These are phyloP conservation scores for Agriopis marginaria DNA, from an alignment of 2,888 invertebrate species.

Conservation along the genomic window DNA sequence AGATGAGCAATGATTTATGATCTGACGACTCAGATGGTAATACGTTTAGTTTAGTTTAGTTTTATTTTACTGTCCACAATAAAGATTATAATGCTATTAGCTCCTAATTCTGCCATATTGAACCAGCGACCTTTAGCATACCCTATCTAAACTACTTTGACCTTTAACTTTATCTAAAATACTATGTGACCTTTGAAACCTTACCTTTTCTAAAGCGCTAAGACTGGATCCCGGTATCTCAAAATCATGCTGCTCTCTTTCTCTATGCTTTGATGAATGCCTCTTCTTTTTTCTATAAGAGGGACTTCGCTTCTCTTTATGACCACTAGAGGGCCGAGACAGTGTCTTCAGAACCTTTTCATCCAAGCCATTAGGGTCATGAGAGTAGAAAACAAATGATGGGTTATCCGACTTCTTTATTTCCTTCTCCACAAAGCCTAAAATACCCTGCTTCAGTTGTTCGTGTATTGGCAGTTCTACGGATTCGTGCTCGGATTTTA, in stretches of 20 bases:
- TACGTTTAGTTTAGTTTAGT: no score
- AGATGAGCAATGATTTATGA: no score
- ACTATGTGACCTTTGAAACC: constrained; percentile 23
- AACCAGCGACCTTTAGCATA: constrained; percentile 28
- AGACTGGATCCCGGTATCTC: constrained; percentile 83
- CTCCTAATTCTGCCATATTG: neutral
- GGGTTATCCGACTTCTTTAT: constrained; percentile 82
- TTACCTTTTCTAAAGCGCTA: constrained; percentile 81
- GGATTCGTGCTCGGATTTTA: constrained; percentile 83
- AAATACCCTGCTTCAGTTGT: constrained; percentile 82
- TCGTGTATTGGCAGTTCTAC: constrained; percentile 87
- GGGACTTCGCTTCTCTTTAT: constrained; percentile 81
- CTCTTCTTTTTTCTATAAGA: constrained; percentile 81
- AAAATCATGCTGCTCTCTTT: constrained; percentile 81
- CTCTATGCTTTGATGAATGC: constrained; percentile 78
- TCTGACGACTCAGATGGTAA: no score
- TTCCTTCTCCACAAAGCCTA: constrained; percentile 83
- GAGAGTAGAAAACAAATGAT: constrained; percentile 82
- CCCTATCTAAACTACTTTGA: constrained; percentile 18
- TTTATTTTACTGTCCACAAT: neutral
- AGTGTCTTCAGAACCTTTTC: constrained; percentile 78
- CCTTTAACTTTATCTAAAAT: constrained; percentile 14
- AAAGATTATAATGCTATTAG: neutral
- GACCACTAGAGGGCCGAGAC: constrained; percentile 80
- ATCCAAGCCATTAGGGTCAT: constrained; percentile 80